Percentiles rank a stretch among this genome's conserved stretches.
Conservation (phyloP, 2,888 invertebrate genomes). For the Halictus quadricinctus region DNA sequence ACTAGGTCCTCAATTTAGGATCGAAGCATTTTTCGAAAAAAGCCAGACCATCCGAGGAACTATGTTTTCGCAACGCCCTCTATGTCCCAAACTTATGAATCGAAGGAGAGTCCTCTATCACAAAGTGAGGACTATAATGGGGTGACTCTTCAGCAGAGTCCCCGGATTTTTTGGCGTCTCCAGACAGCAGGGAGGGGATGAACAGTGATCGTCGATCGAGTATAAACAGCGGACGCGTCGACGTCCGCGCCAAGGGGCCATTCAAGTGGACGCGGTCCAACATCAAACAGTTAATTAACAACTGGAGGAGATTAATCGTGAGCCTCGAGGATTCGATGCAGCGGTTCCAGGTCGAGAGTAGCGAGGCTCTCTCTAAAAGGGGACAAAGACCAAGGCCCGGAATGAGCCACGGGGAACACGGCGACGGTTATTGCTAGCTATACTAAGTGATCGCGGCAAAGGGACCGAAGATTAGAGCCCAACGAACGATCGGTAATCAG, state of each 20-base stretch:
- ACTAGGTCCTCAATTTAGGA: too few species aligned
- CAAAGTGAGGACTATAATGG: too few species aligned
- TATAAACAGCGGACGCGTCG: slow-evolving; percentile 18
- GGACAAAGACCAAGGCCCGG: background rate
- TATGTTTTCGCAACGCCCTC: too few species aligned
- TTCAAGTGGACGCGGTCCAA: slow-evolving; percentile 16
- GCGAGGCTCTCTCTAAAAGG: background rate
- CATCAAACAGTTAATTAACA: slow-evolving; percentile 69
- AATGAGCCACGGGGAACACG: background rate
- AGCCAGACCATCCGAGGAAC: too few species aligned
- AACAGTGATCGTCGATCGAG: background rate
- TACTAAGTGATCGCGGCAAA: background rate
- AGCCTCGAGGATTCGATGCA: slow-evolving; percentile 45
- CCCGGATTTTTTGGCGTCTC: background rate
- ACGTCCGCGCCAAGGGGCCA: background rate
- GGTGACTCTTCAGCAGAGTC: too few species aligned
- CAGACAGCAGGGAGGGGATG: background rate
- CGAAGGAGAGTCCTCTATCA: too few species aligned
- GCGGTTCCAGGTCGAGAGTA: slow-evolving; percentile 53
- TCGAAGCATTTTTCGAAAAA: too few species aligned
- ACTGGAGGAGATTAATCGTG: slow-evolving; percentile 64
- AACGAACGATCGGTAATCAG: slow-evolving; percentile 39
- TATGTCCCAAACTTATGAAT: too few species aligned
- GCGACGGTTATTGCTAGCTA: background rate
- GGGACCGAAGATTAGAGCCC: slow-evolving; percentile 31